A percentile compares a stretch with the other conserved stretches of the same genome.
These are phyloP conservation scores for Drosophila anomelani DNA, from an alignment of 2,888 invertebrate genomes.

Conservation along the genomic window DNA sequence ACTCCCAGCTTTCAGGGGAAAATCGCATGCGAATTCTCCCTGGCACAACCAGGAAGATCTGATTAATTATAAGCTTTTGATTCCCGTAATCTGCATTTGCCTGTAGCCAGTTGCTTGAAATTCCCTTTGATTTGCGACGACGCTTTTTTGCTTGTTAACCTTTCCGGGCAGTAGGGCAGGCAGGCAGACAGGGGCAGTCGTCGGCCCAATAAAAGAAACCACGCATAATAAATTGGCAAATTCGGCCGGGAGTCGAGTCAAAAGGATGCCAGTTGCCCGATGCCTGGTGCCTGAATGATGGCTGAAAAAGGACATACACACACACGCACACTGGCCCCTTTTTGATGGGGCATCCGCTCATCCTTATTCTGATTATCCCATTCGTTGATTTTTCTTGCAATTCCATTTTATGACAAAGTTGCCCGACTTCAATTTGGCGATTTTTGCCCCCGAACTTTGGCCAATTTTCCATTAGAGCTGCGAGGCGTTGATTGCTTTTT, in stretches of 20 bases:
- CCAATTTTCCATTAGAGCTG: conserved; percentile 63
- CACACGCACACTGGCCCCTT: conserved; percentile 31
- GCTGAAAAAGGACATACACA: conserved; percentile 48
- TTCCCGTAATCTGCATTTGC: conserved; percentile 47
- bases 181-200: conserved; percentile 10
- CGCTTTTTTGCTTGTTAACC: conserved; percentile 43
- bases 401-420: conserved; percentile 72
- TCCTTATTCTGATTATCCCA: conserved; percentile 51
- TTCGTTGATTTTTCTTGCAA: conserved; percentile 61
- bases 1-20: neutral
- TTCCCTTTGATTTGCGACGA: conserved; percentile 47
- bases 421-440: conserved; percentile 68
- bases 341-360: conserved; percentile 42
- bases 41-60: conserved; percentile 9
- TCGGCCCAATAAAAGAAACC: conserved; percentile 49
- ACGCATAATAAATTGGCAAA: conserved; percentile 72
- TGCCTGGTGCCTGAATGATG: conserved; percentile 2
- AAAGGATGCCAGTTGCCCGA: conserved; percentile 5
- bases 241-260: conserved; percentile 32
- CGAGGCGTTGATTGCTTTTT: conserved; percentile 63
- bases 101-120: conserved; percentile 36
- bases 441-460: conserved; percentile 40
- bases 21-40: conserved; percentile 41
- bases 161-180: conserved; percentile 3
- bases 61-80: conserved; percentile 52